Base-by-base conservation (phyloP, 2,113 vertebrate genomes). In the Sapajus apella region DNA sequence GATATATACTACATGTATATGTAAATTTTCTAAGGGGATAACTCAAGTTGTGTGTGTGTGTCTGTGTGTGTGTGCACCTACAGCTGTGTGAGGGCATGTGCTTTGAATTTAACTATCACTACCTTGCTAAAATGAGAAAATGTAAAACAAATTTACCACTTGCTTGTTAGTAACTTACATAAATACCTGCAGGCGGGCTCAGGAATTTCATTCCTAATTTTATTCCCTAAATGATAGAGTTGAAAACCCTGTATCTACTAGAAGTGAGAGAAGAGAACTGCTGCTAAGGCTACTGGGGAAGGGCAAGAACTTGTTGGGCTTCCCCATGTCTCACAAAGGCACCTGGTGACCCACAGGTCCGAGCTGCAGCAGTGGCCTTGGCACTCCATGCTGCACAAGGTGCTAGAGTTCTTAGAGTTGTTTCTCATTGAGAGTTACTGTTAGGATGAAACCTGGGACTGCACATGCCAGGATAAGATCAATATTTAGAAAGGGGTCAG, bases 321-420 rank as follows among this genome's bases (percentile, higher is more conserved):
- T 27, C 27, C 27, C 61, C 0, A 5, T 32, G 27, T 64, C 61
- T 32, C 61, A 14, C 27, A 30, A 64, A 64, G 0, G 16, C 32
- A 68, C 30, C 66, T 0, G 8, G 6, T 3, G 10, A 6, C n/a
- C 21, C 18, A 0, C 18, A 14, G 9, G 12, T 3, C 10, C 27
- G 64, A 30, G 37, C 7, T 0, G 11, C 3, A 0, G 0, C 3
- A 0, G 0, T 1, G 5, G 12, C 0, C 10, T 43, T 11, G 0
- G 0, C 4, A 43, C 45, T 61, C 21, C 58, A 0, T 0, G 0
- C 1, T 0, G 12, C n/a, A 52, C 12, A 0, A 0, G 10, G 25
- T 1, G 27, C 32, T 2, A 0, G 0, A 0, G 17, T 18, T 4
- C 23, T 23, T 18, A 0, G 2, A 2, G 4, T 5, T 2, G 6